phyloP scores from a whole-genome alignment of 2,797 vertebrate genomes.

The Danio kyathit region DNA sequence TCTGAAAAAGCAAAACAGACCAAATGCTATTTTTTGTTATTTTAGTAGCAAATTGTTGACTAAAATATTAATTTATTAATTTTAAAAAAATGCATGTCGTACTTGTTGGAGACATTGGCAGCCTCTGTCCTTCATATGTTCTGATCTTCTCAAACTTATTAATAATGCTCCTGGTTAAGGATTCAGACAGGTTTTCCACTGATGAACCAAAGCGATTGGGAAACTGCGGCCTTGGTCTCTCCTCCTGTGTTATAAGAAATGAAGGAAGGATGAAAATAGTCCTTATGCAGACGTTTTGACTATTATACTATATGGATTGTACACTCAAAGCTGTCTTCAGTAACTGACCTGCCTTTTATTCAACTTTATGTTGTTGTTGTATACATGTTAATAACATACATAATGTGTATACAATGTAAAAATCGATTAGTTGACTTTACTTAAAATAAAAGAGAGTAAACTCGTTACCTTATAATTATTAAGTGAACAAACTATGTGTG shows the following conservation, averaged over 20 bases:
- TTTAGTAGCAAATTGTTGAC: neutral
- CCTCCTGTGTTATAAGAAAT: constrained; percentile 76
- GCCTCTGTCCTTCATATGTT: constrained; percentile 74
- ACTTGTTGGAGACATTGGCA: constrained; percentile 91
- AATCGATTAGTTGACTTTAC: too few relatives aligned
- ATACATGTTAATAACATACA: too few relatives aligned
- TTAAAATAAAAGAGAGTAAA: too few relatives aligned
- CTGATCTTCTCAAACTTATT: constrained; percentile 81
- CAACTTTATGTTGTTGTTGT: too few relatives aligned
- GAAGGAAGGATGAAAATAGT: neutral
- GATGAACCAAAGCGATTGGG: constrained; percentile 75
- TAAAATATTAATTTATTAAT: neutral
- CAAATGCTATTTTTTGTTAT: neutral
- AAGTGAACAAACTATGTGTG: too few relatives aligned
- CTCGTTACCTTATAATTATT: too few relatives aligned
- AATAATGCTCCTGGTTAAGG: constrained; percentile 74
- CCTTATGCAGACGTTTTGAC: neutral
- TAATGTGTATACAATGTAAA: too few relatives aligned
- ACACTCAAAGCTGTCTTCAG: neutral
- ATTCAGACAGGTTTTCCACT: constrained; percentile 76
- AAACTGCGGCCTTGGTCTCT: constrained; percentile 74
- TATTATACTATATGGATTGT: neutral
- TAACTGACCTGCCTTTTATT: neutral
- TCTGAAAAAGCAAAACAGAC: neutral
- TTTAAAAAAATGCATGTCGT: constrained; percentile 38